Conservation (phyloP, 2,888 invertebrate species). For the Chalcis sispes region DNA sequence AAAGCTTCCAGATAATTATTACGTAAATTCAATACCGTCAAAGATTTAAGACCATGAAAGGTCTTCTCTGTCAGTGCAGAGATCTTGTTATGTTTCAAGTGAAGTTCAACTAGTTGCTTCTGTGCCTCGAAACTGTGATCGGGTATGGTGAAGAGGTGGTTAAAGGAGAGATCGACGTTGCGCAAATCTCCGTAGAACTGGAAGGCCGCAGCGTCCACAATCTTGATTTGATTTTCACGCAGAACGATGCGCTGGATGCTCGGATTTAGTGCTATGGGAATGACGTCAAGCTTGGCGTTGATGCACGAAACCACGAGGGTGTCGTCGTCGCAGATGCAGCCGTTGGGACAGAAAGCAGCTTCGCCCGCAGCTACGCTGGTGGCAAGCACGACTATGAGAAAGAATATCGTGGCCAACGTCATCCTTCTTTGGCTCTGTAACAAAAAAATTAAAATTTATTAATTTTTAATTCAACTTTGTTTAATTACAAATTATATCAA, state of each 20-base stretch:
- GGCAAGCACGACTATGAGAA: slow-evolving; percentile 55
- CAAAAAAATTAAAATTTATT: slow-evolving; percentile 21
- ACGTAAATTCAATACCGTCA: slow-evolving; percentile 88
- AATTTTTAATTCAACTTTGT: neutral
- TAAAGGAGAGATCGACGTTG: slow-evolving; percentile 89
- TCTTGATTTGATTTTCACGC: slow-evolving; percentile 90
- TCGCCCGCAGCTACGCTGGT: slow-evolving; percentile 54
- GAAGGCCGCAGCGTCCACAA: slow-evolving; percentile 89
- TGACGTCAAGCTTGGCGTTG: slow-evolving; percentile 89
- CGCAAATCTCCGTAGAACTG: slow-evolving; percentile 92
- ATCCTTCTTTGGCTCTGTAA: slow-evolving; percentile 48
- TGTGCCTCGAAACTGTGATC: slow-evolving; percentile 88
- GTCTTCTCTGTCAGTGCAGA: slow-evolving; percentile 88
- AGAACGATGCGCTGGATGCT: slow-evolving; percentile 90
- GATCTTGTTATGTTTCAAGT: slow-evolving; percentile 90
- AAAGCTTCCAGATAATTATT: slow-evolving; percentile 90
- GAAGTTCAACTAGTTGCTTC: slow-evolving; percentile 88
- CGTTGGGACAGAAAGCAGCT: slow-evolving; percentile 88
- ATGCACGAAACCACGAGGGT: slow-evolving; percentile 91
- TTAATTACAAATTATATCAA: neutral
- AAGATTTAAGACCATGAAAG: slow-evolving; percentile 85
- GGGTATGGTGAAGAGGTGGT: slow-evolving; percentile 89
- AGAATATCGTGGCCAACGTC: slow-evolving; percentile 28
- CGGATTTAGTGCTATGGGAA: slow-evolving; percentile 94
- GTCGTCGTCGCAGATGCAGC: slow-evolving; percentile 93